These are phyloP conservation scores for Hymenopus coronatus DNA, from an alignment of 2,888 invertebrate genomes.

Conservation along the genomic window DNA sequence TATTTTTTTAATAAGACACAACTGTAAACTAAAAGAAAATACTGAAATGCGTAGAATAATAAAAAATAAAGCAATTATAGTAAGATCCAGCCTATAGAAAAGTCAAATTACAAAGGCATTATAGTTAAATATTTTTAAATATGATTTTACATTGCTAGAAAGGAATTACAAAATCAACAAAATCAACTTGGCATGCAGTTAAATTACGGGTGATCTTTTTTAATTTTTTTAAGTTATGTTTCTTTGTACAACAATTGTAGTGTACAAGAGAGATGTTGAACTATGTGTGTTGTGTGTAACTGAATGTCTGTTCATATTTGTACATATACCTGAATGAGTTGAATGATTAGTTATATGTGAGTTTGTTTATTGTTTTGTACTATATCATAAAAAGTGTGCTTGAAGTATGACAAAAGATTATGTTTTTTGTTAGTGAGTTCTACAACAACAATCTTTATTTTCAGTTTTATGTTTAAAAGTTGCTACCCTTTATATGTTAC, in stretches of 20 bases:
- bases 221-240: not conserved
- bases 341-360: not conserved
- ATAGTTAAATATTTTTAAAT: no score
- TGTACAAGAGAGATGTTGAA: not conserved
- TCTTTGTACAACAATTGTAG: not conserved
- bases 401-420: not conserved
- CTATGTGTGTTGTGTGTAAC: not conserved
- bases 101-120: no score
- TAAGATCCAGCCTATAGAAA: no score
- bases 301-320: not conserved
- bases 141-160: no score
- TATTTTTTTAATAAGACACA: no score
- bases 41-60: no score
- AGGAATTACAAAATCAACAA: no score
- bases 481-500: no score
- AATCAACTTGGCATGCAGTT: not conserved
- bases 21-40: no score
- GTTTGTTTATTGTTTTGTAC: not conserved
- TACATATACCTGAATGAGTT: not conserved
- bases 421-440: not conserved
- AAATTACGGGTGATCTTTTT: not conserved
- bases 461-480: no score
- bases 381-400: not conserved
- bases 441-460: no score
- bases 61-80: no score